Conservation (phyloP, 2,797 vertebrate species). For the Urophycis tenuis region DNA sequence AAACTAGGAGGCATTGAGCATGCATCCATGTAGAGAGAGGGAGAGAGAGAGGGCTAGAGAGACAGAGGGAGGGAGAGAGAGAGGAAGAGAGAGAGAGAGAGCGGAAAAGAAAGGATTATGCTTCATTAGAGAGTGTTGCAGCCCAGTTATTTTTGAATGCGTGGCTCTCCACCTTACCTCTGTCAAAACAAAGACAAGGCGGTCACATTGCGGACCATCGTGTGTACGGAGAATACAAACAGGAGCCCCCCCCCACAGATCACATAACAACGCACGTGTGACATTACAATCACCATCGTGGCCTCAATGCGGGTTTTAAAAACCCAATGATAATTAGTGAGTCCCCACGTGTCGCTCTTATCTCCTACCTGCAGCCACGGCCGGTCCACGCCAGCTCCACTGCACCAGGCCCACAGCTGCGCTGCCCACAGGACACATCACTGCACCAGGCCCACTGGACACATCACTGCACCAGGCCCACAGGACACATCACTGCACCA, state of each 20-base stretch:
- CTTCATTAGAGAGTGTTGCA: neutral
- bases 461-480: too few relatives aligned
- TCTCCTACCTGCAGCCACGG: slow-evolving; percentile 72
- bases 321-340: slow-evolving; percentile 68
- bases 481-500: too few relatives aligned
- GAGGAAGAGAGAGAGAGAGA: too few relatives aligned
- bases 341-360: slow-evolving; percentile 70
- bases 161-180: neutral
- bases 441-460: too few relatives aligned
- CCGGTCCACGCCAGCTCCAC: slow-evolving; percentile 67
- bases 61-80: too few relatives aligned
- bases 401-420: slow-evolving; percentile 66
- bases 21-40: neutral
- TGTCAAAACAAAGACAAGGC: neutral
- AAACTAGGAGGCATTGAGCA: neutral
- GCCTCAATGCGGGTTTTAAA: slow-evolving; percentile 60
- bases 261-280: slow-evolving; percentile 58
- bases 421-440: too few relatives aligned
- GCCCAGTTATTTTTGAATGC: neutral
- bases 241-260: too few relatives aligned
- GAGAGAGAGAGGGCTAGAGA: neutral
- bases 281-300: slow-evolving; percentile 58
- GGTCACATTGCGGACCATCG: neutral
- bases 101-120: neutral
- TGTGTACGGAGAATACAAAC: neutral